phyloP scores from a whole-genome alignment of 2,797 vertebrate genomes.

The Cossypha heuglini region DNA sequence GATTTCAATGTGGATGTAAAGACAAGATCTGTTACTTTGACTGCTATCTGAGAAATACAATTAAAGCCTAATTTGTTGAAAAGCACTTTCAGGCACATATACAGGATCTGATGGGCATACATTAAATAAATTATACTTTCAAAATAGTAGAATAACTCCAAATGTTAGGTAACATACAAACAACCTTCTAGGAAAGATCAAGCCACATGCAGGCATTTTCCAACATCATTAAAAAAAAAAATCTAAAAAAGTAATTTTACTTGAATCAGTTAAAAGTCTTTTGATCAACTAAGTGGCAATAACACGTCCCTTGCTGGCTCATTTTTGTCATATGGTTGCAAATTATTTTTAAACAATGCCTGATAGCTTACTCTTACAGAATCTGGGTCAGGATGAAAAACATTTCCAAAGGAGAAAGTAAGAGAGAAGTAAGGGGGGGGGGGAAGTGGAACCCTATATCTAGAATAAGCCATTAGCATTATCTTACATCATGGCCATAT shows the following conservation, averaged over 20 bases:
- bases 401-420: background rate
- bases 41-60: background rate
- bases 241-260: background rate
- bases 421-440: fast-evolving
- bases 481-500: background rate
- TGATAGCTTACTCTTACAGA: background rate
- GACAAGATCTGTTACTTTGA: background rate
- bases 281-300: background rate
- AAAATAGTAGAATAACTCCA: background rate
- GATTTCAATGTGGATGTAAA: background rate
- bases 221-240: background rate
- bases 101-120: background rate
- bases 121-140: background rate
- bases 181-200: background rate
- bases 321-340: background rate
- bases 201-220: background rate
- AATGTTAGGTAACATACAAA: background rate
- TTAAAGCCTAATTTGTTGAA: slow-evolving; percentile 3
- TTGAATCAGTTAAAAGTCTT: background rate
- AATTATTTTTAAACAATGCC: background rate
- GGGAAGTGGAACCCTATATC: background rate
- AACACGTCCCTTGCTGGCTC: background rate
- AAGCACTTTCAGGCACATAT: background rate
- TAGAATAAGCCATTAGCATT: background rate
- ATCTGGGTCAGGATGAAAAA: background rate